Evolutionary conservation across 2,888 invertebrate genomes (phyloP).

Genomic region (Achlya flavicornis): DNA sequence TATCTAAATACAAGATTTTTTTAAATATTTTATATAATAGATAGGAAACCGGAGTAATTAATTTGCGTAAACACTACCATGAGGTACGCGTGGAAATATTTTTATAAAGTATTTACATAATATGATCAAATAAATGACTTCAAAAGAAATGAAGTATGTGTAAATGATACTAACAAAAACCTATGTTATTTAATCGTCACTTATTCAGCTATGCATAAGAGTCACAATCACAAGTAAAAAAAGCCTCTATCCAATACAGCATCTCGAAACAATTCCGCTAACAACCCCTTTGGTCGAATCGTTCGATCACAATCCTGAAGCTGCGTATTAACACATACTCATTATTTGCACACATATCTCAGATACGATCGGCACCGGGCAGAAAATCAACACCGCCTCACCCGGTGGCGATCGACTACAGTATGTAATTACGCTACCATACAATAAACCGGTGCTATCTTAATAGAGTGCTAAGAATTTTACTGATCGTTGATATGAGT

Average conservation of each 20-base stretch:
- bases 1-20: background rate
- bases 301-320: slow-evolving; percentile 29
- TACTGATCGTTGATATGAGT: slow-evolving; percentile 56
- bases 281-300: background rate
- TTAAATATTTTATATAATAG: background rate
- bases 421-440: slow-evolving; percentile 70
- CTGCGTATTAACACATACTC: slow-evolving; percentile 49
- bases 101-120: no score
- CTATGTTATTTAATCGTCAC: no score
- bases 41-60: background rate
- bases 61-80: background rate
- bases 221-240: background rate
- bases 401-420: slow-evolving; percentile 65
- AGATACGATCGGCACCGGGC: slow-evolving; percentile 55
- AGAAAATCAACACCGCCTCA: slow-evolving; percentile 53
- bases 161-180: background rate
- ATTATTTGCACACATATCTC: slow-evolving; percentile 63
- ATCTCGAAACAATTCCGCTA: slow-evolving; percentile 12
- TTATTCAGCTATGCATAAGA: background rate
- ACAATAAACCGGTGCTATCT: slow-evolving; percentile 63
- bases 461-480: slow-evolving; percentile 77
- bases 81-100: no score
- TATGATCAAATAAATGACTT: no score
- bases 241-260: background rate
- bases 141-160: background rate